phyloP scores from a whole-genome alignment of 2,113 vertebrate genomes.

The Hemiscyllium ocellatum region DNA sequence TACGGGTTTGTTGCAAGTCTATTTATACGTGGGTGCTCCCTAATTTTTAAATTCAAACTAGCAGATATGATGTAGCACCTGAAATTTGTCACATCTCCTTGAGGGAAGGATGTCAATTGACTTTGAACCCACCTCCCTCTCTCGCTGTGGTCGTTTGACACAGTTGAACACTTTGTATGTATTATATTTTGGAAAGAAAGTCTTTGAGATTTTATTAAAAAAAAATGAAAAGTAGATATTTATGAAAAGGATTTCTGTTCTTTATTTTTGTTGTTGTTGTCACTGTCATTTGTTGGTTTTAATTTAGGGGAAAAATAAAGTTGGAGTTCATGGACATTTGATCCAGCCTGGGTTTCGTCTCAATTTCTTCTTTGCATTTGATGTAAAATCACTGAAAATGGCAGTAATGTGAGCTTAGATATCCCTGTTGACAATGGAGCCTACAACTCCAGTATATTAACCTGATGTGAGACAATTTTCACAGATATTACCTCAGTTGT shows the following conservation, averaged over 20 bases:
- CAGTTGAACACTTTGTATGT: conserved; percentile 33
- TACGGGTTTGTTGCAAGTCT: conserved; percentile 33
- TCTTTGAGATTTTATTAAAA: conserved; percentile 32
- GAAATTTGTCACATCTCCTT: neutral
- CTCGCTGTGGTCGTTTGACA: neutral
- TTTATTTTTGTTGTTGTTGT: conserved; percentile 15
- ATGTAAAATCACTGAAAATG: neutral
- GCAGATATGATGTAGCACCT: neutral
- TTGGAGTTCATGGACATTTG: neutral
- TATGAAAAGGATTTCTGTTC: conserved; percentile 9
- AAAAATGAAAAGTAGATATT: conserved; percentile 28
- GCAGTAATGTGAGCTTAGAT: too few species aligned
- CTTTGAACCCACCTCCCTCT: neutral
- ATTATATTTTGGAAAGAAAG: conserved; percentile 36
- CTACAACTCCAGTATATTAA: neutral
- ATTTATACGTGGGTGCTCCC: conserved; percentile 11
- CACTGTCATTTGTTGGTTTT: neutral
- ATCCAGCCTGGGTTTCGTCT: neutral
- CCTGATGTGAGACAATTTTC: too few species aligned
- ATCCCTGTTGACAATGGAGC: neutral
- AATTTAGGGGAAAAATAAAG: conserved; percentile 32
- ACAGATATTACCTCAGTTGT: too few species aligned
- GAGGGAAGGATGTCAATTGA: neutral
- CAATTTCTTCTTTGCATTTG: neutral
- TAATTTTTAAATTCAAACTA: neutral